Conservation (phyloP, 2,797 vertebrate genomes). For the Amblyraja radiata region DNA sequence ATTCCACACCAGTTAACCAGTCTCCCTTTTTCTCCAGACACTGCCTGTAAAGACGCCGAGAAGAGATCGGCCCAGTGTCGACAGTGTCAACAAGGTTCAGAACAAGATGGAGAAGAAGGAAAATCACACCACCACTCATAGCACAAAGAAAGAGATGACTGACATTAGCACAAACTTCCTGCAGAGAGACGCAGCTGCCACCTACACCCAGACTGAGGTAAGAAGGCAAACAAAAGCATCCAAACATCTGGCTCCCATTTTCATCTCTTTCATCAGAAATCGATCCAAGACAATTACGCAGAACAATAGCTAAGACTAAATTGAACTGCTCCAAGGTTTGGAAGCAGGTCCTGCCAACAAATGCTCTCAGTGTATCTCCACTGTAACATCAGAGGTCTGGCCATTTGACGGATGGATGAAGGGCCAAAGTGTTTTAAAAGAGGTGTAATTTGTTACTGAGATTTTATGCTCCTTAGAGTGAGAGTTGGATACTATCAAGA, state of each 20-base stretch:
- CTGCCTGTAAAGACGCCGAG: conserved; percentile 60
- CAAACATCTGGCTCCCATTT: conserved; percentile 4
- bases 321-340: not conserved
- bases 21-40: conserved; percentile 53
- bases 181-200: conserved; percentile 66
- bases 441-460: not conserved
- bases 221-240: not conserved
- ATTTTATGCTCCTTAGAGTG: not conserved
- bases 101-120: conserved; percentile 46
- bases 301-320: not conserved
- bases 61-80: conserved; percentile 51
- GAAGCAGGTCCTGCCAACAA: not conserved
- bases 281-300: not conserved
- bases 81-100: conserved; percentile 44
- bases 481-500: not conserved
- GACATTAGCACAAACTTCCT: conserved; percentile 53
- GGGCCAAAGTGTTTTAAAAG: not conserved
- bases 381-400: not conserved
- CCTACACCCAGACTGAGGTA: conserved; percentile 64
- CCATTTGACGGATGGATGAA: not conserved
- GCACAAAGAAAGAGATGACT: conserved; percentile 49
- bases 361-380: not conserved
- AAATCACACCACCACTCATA: conserved; percentile 46
- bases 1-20: not conserved
- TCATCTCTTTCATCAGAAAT: not conserved